phyloP scores from a whole-genome alignment of 2,113 vertebrate species.

The Herpetotheres cachinnans region DNA sequence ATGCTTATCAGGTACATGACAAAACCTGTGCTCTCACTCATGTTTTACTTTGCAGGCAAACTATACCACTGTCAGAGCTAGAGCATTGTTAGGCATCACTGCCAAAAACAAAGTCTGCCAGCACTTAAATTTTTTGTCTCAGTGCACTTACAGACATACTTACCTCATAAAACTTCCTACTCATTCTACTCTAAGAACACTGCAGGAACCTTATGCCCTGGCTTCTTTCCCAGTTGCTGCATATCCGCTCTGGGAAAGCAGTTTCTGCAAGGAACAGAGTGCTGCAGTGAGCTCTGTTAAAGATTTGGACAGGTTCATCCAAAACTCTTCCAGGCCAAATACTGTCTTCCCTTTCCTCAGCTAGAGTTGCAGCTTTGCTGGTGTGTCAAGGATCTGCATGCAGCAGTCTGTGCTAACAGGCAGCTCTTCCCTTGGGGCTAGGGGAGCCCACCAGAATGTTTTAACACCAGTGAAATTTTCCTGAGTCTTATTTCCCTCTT shows the following conservation, averaged over 20 bases:
- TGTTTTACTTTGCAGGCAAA: background rate
- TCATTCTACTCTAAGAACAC: background rate
- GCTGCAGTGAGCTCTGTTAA: background rate
- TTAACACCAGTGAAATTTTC: background rate
- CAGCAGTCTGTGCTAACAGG: rapidly evolving
- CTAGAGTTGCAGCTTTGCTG: background rate
- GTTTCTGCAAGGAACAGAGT: background rate
- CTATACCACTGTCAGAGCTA: background rate
- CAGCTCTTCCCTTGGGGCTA: background rate
- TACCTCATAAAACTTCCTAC: background rate
- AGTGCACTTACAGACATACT: background rate
- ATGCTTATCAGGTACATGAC: background rate
- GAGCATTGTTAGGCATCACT: background rate
- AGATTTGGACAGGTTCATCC: background rate
- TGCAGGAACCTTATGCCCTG: background rate
- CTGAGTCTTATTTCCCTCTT: background rate
- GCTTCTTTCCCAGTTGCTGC: constrained; percentile 5
- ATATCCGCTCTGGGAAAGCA: background rate
- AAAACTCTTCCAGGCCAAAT: background rate
- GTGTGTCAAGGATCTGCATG: background rate
- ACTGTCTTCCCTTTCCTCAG: background rate
- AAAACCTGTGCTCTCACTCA: background rate
- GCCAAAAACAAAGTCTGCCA: background rate
- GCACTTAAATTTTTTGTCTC: background rate
- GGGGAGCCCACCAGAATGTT: background rate